Conservation (phyloP, 2,888 invertebrate genomes). For the Halictus quadricinctus region DNA sequence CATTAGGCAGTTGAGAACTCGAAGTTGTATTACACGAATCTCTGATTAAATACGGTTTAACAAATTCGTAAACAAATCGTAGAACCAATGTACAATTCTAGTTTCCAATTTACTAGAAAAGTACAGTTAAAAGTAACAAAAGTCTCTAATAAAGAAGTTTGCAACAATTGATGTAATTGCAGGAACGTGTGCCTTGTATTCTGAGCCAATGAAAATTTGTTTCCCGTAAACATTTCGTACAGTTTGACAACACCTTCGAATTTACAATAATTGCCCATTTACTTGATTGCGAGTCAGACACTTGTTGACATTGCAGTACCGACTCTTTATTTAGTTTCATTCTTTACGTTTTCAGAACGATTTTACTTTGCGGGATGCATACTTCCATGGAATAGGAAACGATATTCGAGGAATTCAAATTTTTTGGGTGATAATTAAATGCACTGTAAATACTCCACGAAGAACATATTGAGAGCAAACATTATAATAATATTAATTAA, state of each 20-base stretch:
- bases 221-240: constrained; percentile 54
- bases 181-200: constrained; percentile 23
- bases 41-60: constrained; percentile 18
- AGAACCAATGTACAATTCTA: background rate
- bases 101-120: background rate
- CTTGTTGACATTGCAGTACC: background rate
- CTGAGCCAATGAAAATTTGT: constrained; percentile 34
- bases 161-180: constrained; percentile 70
- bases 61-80: constrained; percentile 28
- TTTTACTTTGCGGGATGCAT: background rate
- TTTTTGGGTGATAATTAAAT: background rate
- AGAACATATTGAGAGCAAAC: background rate
- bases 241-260: constrained; percentile 61
- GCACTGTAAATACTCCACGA: background rate
- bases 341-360: background rate
- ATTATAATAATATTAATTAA: constrained; percentile 14
- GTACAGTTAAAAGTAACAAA: constrained; percentile 39
- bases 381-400: background rate
- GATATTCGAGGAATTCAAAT: background rate
- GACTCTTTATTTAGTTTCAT: background rate
- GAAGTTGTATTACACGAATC: constrained; percentile 25
- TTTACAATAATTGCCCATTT: constrained; percentile 55
- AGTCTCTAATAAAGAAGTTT: constrained; percentile 59
- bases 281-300: background rate
- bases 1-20: constrained; percentile 44